Conservation (phyloP, 2,113 vertebrate species). For the Procavia capensis region DNA sequence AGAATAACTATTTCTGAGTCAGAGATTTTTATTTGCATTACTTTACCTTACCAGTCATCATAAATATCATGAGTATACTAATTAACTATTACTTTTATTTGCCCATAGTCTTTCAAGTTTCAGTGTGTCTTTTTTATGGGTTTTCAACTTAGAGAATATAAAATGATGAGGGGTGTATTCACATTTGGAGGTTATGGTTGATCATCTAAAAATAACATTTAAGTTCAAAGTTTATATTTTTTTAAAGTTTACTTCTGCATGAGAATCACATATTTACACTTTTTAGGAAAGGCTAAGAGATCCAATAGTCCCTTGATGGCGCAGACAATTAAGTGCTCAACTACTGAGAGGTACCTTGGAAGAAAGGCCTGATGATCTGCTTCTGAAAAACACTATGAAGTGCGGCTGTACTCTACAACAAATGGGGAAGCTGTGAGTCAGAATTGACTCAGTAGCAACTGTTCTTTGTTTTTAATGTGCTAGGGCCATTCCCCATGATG, state of each 20-base stretch:
- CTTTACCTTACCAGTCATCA: neutral
- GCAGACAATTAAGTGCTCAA: neutral
- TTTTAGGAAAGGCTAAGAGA: neutral
- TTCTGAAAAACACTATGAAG: neutral
- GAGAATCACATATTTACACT: neutral
- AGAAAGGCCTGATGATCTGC: neutral
- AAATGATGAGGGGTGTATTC: constrained; percentile 48
- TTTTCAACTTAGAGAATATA: constrained; percentile 11
- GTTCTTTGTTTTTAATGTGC: neutral
- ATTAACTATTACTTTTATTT: constrained; percentile 52
- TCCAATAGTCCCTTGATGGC: neutral
- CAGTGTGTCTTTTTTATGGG: neutral
- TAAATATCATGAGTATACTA: constrained; percentile 15
- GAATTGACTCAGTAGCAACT: neutral
- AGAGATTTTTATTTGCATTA: neutral
- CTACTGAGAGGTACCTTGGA: neutral
- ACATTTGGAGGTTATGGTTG: neutral
- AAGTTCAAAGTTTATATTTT: constrained; percentile 22
- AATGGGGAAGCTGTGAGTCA: neutral
- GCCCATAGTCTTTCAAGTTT: neutral
- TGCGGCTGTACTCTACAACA: neutral
- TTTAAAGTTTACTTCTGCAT: neutral
- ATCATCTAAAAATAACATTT: constrained; percentile 51
- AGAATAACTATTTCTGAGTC: constrained; percentile 46
- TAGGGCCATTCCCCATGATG: neutral